Base-by-base conservation (phyloP, 2,797 vertebrate genomes). In the Australoheros facetus region DNA sequence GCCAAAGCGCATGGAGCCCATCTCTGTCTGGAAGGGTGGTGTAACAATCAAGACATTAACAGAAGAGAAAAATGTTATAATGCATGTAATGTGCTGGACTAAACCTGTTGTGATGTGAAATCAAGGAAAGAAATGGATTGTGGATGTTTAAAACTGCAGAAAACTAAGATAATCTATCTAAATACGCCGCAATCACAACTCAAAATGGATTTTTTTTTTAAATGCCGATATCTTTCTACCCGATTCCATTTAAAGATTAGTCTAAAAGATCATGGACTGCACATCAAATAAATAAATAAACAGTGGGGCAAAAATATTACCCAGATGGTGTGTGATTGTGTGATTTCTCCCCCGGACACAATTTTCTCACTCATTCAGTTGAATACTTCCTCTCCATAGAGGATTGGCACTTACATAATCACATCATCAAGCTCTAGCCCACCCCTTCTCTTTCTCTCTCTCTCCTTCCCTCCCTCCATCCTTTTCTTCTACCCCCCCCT, bases 401-500 rank as follows among this genome's bases (percentile, higher is more conserved):
- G 90, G 80, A 59, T 76, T 93, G 89, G 82, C 90, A 89, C 91
- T 94, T 95, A 93, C 92, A 94, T 94, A 95, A 95, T 94, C 90
- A 90, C 87, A 93, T 93, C 91, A 93, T 92, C 89, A 91, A 88
- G 73, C 88, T 79, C 77, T 21, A 76, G 59, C 77, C 48, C 77
- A 9, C 64, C 42, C 34, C 34, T 56, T 42, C 62, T 23, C 76
- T 14, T 39, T 7, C 26, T 51, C 23, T 9, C 75, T 30, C 72
- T 19, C 56, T 21, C 70, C 45, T 74, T 69, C 59, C 69, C 83
- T 56, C 59, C 69, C 83, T 56, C 34, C 13, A n/a, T 62, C 59
- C 59, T 62, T 39, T 23, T 62, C 37, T 37, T 60, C 23, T 62
- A 69, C 69, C 59, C 57, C 73, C 79, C 58, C 81, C 28, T 21